Conservation (phyloP, 2,888 invertebrate genomes). For the Xylocampa areola region DNA sequence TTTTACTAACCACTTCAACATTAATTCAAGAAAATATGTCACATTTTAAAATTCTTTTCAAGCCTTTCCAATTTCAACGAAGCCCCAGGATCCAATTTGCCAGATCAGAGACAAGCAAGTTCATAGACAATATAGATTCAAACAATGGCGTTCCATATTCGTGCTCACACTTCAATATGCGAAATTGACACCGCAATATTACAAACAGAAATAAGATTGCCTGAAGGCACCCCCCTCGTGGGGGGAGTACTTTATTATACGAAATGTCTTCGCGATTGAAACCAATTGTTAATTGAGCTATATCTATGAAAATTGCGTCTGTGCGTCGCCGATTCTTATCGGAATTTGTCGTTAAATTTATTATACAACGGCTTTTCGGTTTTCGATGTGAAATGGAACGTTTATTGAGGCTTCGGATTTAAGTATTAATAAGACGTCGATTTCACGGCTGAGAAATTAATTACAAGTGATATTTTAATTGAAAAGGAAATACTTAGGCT, state of each 20-base stretch:
- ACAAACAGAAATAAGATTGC: constrained; percentile 89
- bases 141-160: constrained; percentile 81
- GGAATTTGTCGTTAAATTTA: constrained; percentile 87
- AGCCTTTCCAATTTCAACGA: constrained; percentile 49
- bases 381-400: constrained; percentile 75
- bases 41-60: constrained; percentile 39
- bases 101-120: constrained; percentile 74
- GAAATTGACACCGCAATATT: constrained; percentile 90
- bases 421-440: constrained; percentile 66
- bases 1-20: constrained; percentile 19
- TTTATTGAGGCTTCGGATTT: constrained; percentile 72
- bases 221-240: constrained; percentile 75
- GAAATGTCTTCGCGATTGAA: constrained; percentile 89
- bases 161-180: constrained; percentile 87
- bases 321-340: constrained; percentile 86
- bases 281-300: constrained; percentile 90
- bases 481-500: constrained; percentile 4
- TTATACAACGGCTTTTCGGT: constrained; percentile 78
- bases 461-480: constrained; percentile 52
- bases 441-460: constrained; percentile 55
- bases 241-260: constrained; percentile 86
- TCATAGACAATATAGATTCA: constrained; percentile 81
- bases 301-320: constrained; percentile 89
- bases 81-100: constrained; percentile 66
- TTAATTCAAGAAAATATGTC: constrained; percentile 23